Base-by-base conservation (phyloP, 2,113 vertebrate genomes). In the Felis catus region DNA sequence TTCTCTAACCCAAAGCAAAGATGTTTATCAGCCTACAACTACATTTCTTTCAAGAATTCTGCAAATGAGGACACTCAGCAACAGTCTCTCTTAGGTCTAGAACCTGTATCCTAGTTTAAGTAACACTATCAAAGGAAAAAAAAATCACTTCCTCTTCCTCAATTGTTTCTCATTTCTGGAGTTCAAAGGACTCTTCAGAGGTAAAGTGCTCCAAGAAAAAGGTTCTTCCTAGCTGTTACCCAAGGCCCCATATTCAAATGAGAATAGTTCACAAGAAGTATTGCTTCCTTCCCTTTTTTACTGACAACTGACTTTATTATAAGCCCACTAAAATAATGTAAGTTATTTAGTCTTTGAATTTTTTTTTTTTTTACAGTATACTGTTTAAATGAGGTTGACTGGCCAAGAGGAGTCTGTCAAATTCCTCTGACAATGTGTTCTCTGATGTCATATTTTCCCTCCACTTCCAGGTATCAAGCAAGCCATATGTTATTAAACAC, bases 41-140 rank as follows among this genome's bases (percentile, higher is more conserved):
- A 61, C 1, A 79, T 82, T 84, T 91, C 68, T 93, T 95, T 48
- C 53, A 91, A 95, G 93, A 94, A 93, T 55, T 89, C 61, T 82
- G 15, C 61, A 97, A 96, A 92, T 66, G 71, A 96, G 91, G 89
- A 66, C 39, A 95, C 13, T 65, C 39, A 89, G 16, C 14, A 9
- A 94, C 11, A 88, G 36, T 70, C 13, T 85, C 7, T 53, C 61
- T 85, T 93, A 89, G 51, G 73, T 66, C 39, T 87, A 36, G 45
- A 16, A 80, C 41, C n/a, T 87, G 27, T 29, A 11, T 63, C 18
- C 51, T 93, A 55, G 48, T 94, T 87, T 87, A 92, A 97, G n/a
- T 45, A 79, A 68, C 23, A 92, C 31, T 81, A 5, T 81, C 89
- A 96, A 94, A 95, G 53, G 58, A 88, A 92, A 85, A 71, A 33